phyloP scores from a whole-genome alignment of 2,888 invertebrate species.

The Lysandra coridon region DNA sequence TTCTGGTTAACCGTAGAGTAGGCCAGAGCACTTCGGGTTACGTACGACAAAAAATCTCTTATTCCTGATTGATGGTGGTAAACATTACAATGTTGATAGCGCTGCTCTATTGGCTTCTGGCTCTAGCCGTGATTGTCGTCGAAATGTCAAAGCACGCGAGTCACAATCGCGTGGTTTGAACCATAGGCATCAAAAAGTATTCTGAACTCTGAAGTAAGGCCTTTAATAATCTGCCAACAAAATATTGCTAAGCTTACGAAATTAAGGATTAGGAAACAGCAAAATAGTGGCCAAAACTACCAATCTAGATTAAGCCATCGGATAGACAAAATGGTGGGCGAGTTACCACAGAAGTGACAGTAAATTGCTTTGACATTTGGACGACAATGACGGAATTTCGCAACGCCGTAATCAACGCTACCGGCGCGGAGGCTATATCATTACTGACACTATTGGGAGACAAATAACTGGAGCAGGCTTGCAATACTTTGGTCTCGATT shows the following conservation, averaged over 20 bases:
- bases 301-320: not conserved
- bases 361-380: slow-evolving; percentile 43
- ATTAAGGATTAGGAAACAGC: not conserved
- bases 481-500: slow-evolving; percentile 1
- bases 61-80: not conserved
- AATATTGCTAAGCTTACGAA: not conserved
- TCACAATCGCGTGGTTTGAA: too few species aligned
- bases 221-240: not conserved
- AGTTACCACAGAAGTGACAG: slow-evolving; percentile 28
- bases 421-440: slow-evolving; percentile 32
- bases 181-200: not conserved
- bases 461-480: not conserved
- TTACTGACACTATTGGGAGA: not conserved
- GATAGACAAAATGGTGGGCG: not conserved
- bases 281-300: not conserved
- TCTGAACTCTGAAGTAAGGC: not conserved
- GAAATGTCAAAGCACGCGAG: too few species aligned
- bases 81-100: not conserved
- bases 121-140: too few species aligned
- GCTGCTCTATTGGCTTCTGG: not conserved
- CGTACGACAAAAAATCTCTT: not conserved
- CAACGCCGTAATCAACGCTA: slow-evolving; percentile 40
- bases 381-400: slow-evolving; percentile 35
- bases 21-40: not conserved
- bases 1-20: not conserved